Evolutionary conservation across 2,888 invertebrate genomes (phyloP).

Genomic region (Exephanes ischioxanthus): DNA sequence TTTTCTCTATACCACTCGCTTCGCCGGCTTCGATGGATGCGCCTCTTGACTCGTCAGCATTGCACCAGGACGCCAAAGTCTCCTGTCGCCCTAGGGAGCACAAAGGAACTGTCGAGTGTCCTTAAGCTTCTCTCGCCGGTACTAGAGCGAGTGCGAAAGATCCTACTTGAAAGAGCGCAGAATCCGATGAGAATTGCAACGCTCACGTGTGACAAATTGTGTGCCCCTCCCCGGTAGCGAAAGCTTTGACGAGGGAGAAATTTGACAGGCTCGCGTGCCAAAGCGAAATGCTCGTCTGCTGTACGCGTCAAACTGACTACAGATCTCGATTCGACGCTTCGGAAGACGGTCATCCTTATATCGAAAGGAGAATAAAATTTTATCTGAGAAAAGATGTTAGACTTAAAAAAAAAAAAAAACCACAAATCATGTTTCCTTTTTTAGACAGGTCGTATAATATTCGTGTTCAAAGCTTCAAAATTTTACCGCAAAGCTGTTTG

Average conservation of each 20-base stretch:
- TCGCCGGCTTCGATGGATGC: conserved; percentile 57
- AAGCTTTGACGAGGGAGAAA: conserved; percentile 32
- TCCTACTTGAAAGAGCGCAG: conserved; percentile 10
- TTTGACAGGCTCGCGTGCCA: conserved; percentile 45
- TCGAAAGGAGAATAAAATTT: background rate
- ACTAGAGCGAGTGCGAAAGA: conserved; percentile 67
- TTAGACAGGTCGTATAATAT: background rate
- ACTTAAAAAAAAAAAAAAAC: background rate
- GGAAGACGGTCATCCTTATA: background rate
- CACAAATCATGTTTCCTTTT: background rate
- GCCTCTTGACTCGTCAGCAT: conserved; percentile 71
- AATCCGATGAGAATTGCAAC: conserved; percentile 47
- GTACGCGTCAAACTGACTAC: background rate
- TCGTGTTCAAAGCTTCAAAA: background rate
- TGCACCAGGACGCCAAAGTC: conserved; percentile 59
- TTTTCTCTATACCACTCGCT: conserved; percentile 18
- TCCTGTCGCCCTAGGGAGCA: conserved; percentile 62
- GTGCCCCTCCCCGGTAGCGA: conserved; percentile 31
- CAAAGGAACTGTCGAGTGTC: conserved; percentile 76
- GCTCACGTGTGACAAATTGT: conserved; percentile 72
- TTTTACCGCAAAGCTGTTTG: background rate
- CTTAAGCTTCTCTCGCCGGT: conserved; percentile 61
- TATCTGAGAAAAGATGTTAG: background rate
- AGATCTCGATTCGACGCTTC: background rate
- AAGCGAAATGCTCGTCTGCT: conserved; percentile 13